Evolutionary conservation across 2,888 invertebrate genomes (phyloP).

Genomic region (Arge pagana): DNA sequence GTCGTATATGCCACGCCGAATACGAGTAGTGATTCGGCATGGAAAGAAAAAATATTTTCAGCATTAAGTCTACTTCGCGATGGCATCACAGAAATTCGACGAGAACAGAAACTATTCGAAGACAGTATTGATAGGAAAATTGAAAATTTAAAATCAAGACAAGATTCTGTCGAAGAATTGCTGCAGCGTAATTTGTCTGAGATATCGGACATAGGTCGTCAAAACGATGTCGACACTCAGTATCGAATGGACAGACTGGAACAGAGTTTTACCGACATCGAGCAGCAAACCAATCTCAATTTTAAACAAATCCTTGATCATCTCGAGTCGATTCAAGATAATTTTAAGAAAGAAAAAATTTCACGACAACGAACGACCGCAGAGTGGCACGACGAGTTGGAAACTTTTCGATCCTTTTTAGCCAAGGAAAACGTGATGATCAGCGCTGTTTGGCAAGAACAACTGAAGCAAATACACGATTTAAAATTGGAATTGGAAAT

Average conservation of each 20-base stretch:
- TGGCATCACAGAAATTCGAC: conserved; percentile 38
- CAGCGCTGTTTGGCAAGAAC: conserved; percentile 55
- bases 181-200: conserved; percentile 33
- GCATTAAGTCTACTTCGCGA: conserved; percentile 39
- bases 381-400: conserved; percentile 39
- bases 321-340: conserved; percentile 28
- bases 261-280: conserved; percentile 29
- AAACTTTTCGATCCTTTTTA: conserved; percentile 51
- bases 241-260: conserved; percentile 36
- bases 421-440: conserved; percentile 53
- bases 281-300: conserved; percentile 32
- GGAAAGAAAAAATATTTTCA: conserved; percentile 43
- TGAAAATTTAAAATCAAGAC: conserved; percentile 32
- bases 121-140: conserved; percentile 33
- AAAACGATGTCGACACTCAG: conserved; percentile 19
- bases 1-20: conserved; percentile 7
- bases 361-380: conserved; percentile 30
- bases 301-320: conserved; percentile 35
- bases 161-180: conserved; percentile 36
- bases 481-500: conserved; percentile 63
- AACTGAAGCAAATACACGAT: conserved; percentile 55
- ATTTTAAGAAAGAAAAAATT: conserved; percentile 29
- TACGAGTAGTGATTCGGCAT: conserved; percentile 41
- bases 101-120: conserved; percentile 36
- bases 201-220: conserved; percentile 30